Evolutionary conservation across 2,797 vertebrate genomes (phyloP).

Genomic region (Mormyrus hasselquistii): DNA sequence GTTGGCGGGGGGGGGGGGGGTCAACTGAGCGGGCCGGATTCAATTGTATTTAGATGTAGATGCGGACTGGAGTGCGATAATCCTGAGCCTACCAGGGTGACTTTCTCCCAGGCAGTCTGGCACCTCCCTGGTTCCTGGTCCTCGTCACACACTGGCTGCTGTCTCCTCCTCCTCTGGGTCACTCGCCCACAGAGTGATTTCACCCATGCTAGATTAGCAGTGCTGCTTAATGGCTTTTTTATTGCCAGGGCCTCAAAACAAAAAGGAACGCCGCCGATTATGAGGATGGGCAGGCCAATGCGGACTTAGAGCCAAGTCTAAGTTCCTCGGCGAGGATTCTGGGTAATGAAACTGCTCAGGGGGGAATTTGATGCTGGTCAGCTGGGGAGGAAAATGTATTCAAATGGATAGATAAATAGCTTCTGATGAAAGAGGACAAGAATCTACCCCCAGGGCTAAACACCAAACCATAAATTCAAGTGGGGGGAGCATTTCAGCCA

Average conservation of each 20-base stretch:
- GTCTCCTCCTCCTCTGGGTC: not conserved
- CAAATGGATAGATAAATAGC: not conserved
- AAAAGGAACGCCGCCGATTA: not conserved
- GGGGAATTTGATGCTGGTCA: slow-evolving; percentile 1
- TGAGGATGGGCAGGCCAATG: not conserved
- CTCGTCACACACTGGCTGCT: not conserved
- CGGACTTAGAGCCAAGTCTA: not conserved
- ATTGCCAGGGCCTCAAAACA: not conserved
- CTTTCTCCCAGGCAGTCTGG: not conserved
- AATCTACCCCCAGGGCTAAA: not conserved
- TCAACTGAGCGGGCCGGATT: not conserved
- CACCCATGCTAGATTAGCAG: not conserved
- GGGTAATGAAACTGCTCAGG: not conserved
- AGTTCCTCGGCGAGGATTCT: not conserved
- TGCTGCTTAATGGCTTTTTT: slow-evolving; percentile 6
- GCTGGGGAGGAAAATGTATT: not conserved
- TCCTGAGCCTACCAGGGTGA: not conserved
- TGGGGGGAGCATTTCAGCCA: not conserved
- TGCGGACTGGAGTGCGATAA: not conserved
- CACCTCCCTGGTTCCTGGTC: not conserved
- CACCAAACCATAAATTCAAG: not conserved
- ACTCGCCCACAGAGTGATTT: not conserved
- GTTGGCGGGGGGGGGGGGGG: not conserved
- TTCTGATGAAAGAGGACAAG: not conserved
- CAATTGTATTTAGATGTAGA: not conserved